Percentiles rank a stretch among this genome's conserved stretches.
These are phyloP conservation scores for Drosophila baimaii DNA, from an alignment of 1,140 invertebrate genomes.

Conservation along the genomic window DNA sequence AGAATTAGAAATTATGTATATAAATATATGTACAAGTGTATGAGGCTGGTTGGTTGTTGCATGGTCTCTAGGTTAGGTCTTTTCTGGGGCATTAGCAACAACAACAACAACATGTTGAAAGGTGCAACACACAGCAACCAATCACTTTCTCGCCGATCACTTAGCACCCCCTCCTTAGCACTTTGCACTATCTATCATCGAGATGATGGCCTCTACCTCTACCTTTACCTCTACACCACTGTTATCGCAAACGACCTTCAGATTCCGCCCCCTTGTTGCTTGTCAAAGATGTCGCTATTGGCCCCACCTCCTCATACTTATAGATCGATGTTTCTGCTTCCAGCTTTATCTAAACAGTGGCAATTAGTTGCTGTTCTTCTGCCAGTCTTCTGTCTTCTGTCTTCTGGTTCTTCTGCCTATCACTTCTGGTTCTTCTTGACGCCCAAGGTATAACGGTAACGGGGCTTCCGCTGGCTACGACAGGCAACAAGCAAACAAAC, in stretches of 20 bases:
- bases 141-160: conserved; percentile 19
- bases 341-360: conserved; percentile 47
- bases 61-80: conserved; percentile 34
- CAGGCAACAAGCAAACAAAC: conserved; percentile 31
- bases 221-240: conserved; percentile 1
- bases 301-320: conserved; percentile 15
- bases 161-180: background rate
- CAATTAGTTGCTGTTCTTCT: conserved; percentile 47
- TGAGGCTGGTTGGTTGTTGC: conserved; percentile 11
- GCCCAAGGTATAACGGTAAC: conserved; percentile 39
- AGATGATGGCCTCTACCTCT: background rate
- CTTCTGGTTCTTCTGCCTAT: conserved; percentile 11
- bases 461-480: conserved; percentile 35
- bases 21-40: conserved; percentile 23
- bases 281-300: background rate
- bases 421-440: conserved; percentile 22
- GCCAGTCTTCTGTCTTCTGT: background rate
- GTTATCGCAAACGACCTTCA: conserved; percentile 34
- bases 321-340: conserved; percentile 32
- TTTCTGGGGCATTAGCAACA: conserved; percentile 7
- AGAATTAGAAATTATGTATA: conserved; percentile 69
- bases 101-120: conserved; percentile 2
- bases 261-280: background rate
- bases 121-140: conserved; percentile 5
- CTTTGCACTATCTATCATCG: background rate